phyloP scores from a whole-genome alignment of 2,113 vertebrate species.

The Gorsachius goisagi region DNA sequence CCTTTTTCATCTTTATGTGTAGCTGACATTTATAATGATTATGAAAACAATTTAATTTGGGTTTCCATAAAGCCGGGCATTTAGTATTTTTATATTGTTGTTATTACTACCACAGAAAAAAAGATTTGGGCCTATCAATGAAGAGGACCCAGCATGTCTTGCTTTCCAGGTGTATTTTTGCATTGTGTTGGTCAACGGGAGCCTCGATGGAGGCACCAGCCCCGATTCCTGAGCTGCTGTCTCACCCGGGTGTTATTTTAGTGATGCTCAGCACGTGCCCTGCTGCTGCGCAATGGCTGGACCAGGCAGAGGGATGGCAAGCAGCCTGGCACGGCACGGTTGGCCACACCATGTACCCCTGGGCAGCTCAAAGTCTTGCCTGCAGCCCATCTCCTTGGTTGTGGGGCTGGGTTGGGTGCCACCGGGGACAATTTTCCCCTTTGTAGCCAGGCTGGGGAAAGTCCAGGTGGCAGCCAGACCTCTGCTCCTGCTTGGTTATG shows the following conservation, averaged over 20 bases:
- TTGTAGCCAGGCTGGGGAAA: not conserved
- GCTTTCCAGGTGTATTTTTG: not conserved
- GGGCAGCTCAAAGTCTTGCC: fast-evolving
- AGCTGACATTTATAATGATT: not conserved
- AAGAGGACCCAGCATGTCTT: not conserved
- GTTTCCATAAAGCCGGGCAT: not conserved
- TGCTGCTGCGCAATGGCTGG: fast-evolving
- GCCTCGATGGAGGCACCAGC: not conserved
- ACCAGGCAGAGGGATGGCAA: not conserved
- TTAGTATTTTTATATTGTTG: not conserved
- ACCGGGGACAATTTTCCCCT: not conserved
- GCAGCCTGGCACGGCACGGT: fast-evolving
- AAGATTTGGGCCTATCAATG: not conserved
- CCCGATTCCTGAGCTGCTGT: fast-evolving
- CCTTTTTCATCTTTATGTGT: not conserved
- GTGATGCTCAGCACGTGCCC: not conserved
- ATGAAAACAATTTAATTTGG: not conserved
- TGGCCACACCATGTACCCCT: fast-evolving
- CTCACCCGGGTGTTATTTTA: not conserved
- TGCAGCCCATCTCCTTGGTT: too few relatives aligned
- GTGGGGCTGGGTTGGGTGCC: not conserved
- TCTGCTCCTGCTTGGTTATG: not conserved
- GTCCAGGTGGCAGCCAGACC: not conserved
- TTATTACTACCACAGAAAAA: not conserved
- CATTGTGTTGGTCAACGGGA: not conserved